phyloP scores from a whole-genome alignment of 2,113 vertebrate genomes.

The Phrynosoma blainvillii region DNA sequence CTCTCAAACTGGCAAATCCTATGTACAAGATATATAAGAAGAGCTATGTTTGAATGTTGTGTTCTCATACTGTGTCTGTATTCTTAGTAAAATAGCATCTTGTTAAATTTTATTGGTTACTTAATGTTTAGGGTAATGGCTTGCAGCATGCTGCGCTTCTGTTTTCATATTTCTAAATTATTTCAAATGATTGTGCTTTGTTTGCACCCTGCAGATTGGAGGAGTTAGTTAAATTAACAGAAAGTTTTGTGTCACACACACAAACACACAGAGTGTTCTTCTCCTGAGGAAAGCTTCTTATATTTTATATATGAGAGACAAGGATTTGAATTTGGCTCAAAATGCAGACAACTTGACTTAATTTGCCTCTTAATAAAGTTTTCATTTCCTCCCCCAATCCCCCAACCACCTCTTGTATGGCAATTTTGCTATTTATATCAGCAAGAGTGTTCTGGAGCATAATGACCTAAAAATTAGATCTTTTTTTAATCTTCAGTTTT shows the following conservation, averaged over 20 bases:
- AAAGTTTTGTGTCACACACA: neutral
- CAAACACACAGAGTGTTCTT: too few species aligned
- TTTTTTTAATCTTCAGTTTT: neutral
- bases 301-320: neutral
- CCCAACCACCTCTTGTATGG: neutral
- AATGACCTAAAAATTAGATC: neutral
- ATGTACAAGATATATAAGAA: neutral
- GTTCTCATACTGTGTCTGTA: neutral
- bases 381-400: neutral
- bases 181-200: neutral
- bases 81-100: neutral
- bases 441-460: neutral
- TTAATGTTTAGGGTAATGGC: neutral
- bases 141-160: neutral
- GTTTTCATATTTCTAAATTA: neutral
- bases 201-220: neutral
- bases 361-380: neutral
- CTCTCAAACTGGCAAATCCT: neutral
- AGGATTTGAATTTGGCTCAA: too few species aligned
- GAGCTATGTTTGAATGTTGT: neutral
- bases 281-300: neutral
- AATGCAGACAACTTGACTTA: neutral
- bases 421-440: neutral
- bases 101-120: neutral
- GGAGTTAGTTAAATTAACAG: neutral